Evolutionary conservation across 1,140 invertebrate genomes (phyloP).

Genomic region (Rhyzopertha dominica): DNA sequence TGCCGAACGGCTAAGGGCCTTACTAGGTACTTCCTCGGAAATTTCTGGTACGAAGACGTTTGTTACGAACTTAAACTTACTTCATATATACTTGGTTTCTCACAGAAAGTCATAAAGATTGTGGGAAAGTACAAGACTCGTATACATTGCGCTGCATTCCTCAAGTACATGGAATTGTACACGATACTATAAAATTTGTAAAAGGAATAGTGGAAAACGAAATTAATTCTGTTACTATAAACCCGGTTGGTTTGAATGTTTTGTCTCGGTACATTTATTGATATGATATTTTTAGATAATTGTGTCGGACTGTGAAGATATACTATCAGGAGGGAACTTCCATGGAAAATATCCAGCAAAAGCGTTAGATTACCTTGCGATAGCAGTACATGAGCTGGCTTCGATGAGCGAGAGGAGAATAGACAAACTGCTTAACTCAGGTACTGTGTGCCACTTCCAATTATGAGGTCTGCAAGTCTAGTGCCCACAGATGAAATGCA

Average conservation of each 20-base stretch:
- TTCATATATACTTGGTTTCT: constrained; percentile 6
- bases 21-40: constrained; percentile 64
- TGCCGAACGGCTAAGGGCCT: constrained; percentile 56
- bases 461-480: too few species aligned
- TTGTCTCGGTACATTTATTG: too few species aligned
- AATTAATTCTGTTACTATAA: constrained; percentile 71
- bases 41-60: constrained; percentile 63
- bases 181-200: constrained; percentile 69
- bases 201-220: constrained; percentile 58
- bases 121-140: constrained; percentile 68
- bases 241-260: constrained; percentile 55
- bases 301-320: constrained; percentile 62
- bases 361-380: constrained; percentile 67
- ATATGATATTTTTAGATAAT: constrained; percentile 59
- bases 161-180: constrained; percentile 63
- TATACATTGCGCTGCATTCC: constrained; percentile 70
- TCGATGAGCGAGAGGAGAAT: constrained; percentile 68
- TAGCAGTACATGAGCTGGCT: constrained; percentile 67
- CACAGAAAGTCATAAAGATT: constrained; percentile 64
- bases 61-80: neutral
- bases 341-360: constrained; percentile 75
- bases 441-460: constrained; percentile 43
- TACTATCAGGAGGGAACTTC: constrained; percentile 69
- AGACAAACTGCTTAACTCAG: constrained; percentile 66
- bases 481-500: too few species aligned